Evolutionary conservation across 2,888 invertebrate species (phyloP), one percentile per base, ranked within the genome.

Genomic region (Dynastes hyllus): DNA sequence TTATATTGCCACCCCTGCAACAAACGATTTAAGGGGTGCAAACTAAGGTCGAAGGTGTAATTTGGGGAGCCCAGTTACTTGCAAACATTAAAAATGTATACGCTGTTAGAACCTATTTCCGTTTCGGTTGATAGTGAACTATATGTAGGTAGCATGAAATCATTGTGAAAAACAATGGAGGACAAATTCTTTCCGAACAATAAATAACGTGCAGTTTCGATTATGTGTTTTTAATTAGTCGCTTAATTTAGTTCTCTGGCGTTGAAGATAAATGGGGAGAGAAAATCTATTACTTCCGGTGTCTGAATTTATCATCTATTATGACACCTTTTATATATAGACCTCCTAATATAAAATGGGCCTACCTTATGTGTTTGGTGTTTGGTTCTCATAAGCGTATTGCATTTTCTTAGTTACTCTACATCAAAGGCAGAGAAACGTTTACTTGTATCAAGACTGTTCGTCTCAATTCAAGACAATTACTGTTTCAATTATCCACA

Each of bases 1-100:
- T 63, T 63, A 11, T 27, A 13, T 29, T n/a, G 29, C 29, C 22
- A 40, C 58, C 58, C 61, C 76, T 78, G n/a, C 63, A 29, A 11
- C 29, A 45, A 61, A 50, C 45, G 45, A 61, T 58, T 29, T 37
- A n/a, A 66, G 81, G 81, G 84, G 85, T 83, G 84, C 83, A 85
- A 85, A 85, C 85, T 84, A 82, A 83, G 86, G 86, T 87, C 86
- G 86, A 85, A 86, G 86, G 85, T 86, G 85, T 86, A 87, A 87
- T 87, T 87, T 86, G 86, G 84, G 83, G 83, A 84, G 85, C 86
- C 84, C 82, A 81, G 82, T 83, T 83, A 83, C 85, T 22, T 27
- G 61, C 73, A 61, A 85, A 86, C 87, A 87, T 87, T 87, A 87
- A 87, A 87, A 85, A 86, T 86, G 83, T 85, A 85, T 82, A 76